phyloP scores from a whole-genome alignment of 2,888 invertebrate genomes.

The Conchocele bisecta region DNA sequence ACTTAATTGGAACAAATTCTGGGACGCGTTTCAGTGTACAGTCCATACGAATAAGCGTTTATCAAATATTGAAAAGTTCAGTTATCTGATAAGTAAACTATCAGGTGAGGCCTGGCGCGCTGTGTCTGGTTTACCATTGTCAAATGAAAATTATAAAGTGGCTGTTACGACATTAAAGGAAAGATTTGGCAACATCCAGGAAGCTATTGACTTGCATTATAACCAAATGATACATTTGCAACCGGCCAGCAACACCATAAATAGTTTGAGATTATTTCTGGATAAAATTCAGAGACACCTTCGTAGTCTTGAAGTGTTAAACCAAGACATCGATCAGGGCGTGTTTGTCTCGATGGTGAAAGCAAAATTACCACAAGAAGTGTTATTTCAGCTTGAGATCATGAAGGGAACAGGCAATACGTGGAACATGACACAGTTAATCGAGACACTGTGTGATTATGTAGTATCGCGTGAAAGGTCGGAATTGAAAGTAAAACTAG shows the following conservation, averaged over 20 bases:
- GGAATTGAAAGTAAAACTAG: conserved; percentile 15
- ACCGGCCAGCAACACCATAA: conserved; percentile 10
- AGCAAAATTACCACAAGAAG: conserved; percentile 23
- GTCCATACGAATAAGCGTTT: conserved; percentile 16
- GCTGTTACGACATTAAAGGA: conserved; percentile 16
- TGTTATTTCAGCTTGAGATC: conserved; percentile 20
- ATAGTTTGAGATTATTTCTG: conserved; percentile 23
- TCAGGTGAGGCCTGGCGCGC: conserved; percentile 27
- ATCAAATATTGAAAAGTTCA: conserved; percentile 21
- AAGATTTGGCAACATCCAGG: conserved; percentile 31
- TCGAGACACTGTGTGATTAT: conserved; percentile 5
- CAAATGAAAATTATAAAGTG: conserved; percentile 34
- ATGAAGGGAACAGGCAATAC: conserved; percentile 3
- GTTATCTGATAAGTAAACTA: conserved; percentile 13
- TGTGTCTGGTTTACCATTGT: conserved; percentile 21
- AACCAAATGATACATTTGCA: conserved; percentile 18
- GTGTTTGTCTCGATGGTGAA: conserved; percentile 29
- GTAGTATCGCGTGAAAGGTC: conserved; percentile 20
- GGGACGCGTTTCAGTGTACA: conserved; percentile 27
- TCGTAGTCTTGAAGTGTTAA: conserved; percentile 25
- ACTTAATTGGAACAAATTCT: conserved; percentile 21
- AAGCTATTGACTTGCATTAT: conserved; percentile 33
- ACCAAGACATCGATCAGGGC: conserved; percentile 27
- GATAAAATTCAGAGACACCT: conserved; percentile 29
- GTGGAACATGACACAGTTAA: neutral